Conservation (phyloP, 1,140 invertebrate genomes). For the Platorchestia sp. region DNA sequence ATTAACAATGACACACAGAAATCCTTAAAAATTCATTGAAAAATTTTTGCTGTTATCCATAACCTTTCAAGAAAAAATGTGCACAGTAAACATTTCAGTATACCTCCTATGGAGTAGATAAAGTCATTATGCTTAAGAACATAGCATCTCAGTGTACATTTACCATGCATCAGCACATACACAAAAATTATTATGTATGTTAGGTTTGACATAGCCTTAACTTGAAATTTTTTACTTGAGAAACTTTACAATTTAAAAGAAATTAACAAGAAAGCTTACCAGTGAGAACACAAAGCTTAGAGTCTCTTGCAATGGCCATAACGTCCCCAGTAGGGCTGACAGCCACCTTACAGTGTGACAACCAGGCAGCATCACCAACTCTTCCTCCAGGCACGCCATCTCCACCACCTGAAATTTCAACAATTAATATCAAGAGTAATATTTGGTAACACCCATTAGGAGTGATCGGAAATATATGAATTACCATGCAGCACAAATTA, state of each 20-base stretch:
- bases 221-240: too few species aligned
- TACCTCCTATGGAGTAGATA: too few species aligned
- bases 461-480: background rate
- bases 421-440: background rate
- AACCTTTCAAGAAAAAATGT: too few species aligned
- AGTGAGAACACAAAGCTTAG: constrained; percentile 31
- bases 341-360: background rate
- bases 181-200: too few species aligned
- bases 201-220: too few species aligned
- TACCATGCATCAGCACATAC: too few species aligned
- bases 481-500: background rate
- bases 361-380: background rate
- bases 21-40: too few species aligned
- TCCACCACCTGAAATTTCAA: background rate
- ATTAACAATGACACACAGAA: too few species aligned
- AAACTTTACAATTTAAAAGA: background rate
- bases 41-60: too few species aligned
- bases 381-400: background rate
- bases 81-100: too few species aligned
- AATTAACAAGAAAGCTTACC: background rate
- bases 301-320: constrained; percentile 23
- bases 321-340: constrained; percentile 47
- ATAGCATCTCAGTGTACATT: too few species aligned
- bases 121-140: too few species aligned
- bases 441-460: background rate